A percentile compares a stretch with the other conserved stretches of the same genome.
Conservation (phyloP, 2,888 invertebrate genomes). For the Meteorus cinctellus region DNA sequence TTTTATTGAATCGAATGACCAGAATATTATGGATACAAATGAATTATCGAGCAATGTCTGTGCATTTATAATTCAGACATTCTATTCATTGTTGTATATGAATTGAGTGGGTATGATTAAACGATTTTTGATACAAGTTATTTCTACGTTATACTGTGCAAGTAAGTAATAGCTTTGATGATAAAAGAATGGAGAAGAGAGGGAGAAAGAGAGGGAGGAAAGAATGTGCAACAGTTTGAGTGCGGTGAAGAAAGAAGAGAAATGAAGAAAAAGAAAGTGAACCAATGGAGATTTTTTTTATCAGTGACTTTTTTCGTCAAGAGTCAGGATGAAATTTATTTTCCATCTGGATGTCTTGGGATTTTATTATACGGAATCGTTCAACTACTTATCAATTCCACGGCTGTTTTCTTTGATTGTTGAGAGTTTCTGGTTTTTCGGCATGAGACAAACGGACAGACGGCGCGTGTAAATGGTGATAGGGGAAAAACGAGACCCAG, state of each 20-base stretch:
- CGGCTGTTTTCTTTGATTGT: background rate
- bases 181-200: background rate
- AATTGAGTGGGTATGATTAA: conserved; percentile 3
- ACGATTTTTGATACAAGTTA: background rate
- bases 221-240: conserved; percentile 15
- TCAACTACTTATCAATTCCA: background rate
- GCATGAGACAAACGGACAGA: background rate
- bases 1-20: conserved; percentile 2
- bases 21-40: background rate
- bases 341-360: conserved; percentile 46
- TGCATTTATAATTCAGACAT: background rate
- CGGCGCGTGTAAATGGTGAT: background rate
- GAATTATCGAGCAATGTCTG: background rate
- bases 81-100: conserved; percentile 4
- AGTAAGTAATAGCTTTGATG: too few species aligned
- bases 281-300: conserved; percentile 47
- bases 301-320: conserved; percentile 29
- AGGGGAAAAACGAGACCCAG: background rate
- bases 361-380: background rate
- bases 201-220: background rate
- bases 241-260: background rate
- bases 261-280: conserved; percentile 34
- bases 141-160: background rate
- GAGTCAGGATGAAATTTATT: conserved; percentile 22
- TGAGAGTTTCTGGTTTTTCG: background rate